phyloP scores from a whole-genome alignment of 2,797 vertebrate genomes.

The Malurus splendens region DNA sequence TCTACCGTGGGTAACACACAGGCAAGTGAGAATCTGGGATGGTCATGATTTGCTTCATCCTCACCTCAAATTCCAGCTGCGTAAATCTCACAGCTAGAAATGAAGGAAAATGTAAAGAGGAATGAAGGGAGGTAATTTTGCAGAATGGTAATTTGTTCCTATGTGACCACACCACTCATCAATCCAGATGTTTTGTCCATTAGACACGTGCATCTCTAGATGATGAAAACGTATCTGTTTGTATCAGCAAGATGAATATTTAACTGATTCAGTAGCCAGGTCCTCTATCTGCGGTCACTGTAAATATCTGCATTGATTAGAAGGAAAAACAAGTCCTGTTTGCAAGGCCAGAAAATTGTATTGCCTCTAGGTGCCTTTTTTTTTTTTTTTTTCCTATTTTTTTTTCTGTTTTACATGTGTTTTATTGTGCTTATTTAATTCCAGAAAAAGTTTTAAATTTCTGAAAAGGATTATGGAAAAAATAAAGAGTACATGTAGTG shows the following conservation, averaged over 20 bases:
- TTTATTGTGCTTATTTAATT: neutral
- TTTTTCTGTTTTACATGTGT: rapidly evolving
- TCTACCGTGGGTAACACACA: neutral
- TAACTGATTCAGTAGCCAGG: neutral
- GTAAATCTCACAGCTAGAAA: neutral
- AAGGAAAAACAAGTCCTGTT: neutral
- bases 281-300: neutral
- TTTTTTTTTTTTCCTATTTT: too few species aligned
- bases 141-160: neutral
- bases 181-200: neutral
- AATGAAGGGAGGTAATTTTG: neutral
- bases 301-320: slow-evolving; percentile 8
- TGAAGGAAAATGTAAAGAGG: neutral
- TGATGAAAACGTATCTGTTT: neutral
- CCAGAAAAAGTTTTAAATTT: neutral
- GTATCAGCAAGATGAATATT: neutral
- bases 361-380: neutral
- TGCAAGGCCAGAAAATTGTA: neutral
- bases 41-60: neutral
- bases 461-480: neutral
- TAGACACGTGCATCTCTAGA: neutral
- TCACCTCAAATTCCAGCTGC: neutral
- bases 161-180: neutral
- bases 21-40: neutral
- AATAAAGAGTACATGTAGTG: neutral